Percentiles rank a stretch among this genome's conserved stretches.
Evolutionary conservation across 2,113 vertebrate genomes (phyloP).

Genomic region (Cercocebus atys): DNA sequence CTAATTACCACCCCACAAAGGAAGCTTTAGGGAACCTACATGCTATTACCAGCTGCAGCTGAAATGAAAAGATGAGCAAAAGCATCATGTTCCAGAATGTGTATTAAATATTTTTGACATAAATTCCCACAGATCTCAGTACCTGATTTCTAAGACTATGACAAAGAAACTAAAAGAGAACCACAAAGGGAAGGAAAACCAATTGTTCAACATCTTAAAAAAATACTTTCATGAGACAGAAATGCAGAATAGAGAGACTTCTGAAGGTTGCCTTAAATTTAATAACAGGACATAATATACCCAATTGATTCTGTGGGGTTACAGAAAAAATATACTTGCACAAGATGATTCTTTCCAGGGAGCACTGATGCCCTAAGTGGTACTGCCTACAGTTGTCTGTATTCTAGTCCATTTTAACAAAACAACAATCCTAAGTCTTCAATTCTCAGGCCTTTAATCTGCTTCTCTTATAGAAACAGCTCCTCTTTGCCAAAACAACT

Average conservation of each 20-base stretch:
- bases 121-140: neutral
- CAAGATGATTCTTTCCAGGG: neutral
- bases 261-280: neutral
- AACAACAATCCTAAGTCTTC: neutral
- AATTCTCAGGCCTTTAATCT: neutral
- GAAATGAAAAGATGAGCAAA: neutral
- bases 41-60: neutral
- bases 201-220: neutral
- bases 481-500: slow-evolving; percentile 42
- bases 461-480: neutral
- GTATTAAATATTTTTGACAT: neutral
- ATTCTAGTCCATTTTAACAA: neutral
- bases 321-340: neutral
- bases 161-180: neutral
- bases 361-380: neutral
- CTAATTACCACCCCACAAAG: neutral
- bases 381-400: neutral
- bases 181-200: neutral
- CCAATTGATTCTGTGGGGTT: neutral
- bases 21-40: neutral
- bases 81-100: neutral
- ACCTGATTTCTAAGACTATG: neutral
- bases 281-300: neutral
- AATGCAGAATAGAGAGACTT: neutral
- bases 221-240: neutral